Evolutionary conservation across 1,140 invertebrate genomes (phyloP), one percentile per base, ranked within the genome.

Genomic region (Linepithema humile): DNA sequence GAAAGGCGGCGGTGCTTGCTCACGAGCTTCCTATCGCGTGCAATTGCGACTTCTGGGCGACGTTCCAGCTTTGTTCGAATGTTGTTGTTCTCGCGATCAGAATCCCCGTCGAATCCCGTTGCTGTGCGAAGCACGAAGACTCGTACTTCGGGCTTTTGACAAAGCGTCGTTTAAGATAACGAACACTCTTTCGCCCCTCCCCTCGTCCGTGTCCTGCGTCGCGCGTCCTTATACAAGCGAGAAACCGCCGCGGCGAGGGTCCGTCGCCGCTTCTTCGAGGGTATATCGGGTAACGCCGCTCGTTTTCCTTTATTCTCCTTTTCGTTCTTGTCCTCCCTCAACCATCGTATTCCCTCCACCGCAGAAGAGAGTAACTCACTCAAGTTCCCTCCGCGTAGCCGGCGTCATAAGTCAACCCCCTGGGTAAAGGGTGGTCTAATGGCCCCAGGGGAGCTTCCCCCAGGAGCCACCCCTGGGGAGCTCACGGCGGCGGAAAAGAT

Each of bases 361-460:
- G 50, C 40, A 75, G 29, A 74, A 45, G 48, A 82, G 83, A 85
- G 90, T 91, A 89, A 91, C 87, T 90, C 84, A 91, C 86, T 89
- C 88, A 78, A 88, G 83, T 82, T 88, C 82, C 69, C 35, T 80
- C 0, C 40, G 69, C 48, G 70, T 50, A 85, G 83, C 40, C 62
- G 60, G 62, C 64, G 82, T 89, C 89, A 88, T 91, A 91, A 91
- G 90, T 91, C 89, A 90, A 90, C 78, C 84, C 83, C 70, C 67
- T 43, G 59, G 65, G 82, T 53, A 78, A 78, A 84, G 88, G 85
- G 69, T 86, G 89, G 90, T 87, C 89, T 90, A 90, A 90, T 89
- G 91, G 89, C 62, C 84, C 69, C 73, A 59, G 85, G 77, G 86
- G 86, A 73, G 64, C 38, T 20, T 67, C 23, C n/a, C 26, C 15